Percentiles rank a stretch among this genome's conserved stretches.
Evolutionary conservation across 2,888 invertebrate species (phyloP).

Genomic region (Diarsia mendica): DNA sequence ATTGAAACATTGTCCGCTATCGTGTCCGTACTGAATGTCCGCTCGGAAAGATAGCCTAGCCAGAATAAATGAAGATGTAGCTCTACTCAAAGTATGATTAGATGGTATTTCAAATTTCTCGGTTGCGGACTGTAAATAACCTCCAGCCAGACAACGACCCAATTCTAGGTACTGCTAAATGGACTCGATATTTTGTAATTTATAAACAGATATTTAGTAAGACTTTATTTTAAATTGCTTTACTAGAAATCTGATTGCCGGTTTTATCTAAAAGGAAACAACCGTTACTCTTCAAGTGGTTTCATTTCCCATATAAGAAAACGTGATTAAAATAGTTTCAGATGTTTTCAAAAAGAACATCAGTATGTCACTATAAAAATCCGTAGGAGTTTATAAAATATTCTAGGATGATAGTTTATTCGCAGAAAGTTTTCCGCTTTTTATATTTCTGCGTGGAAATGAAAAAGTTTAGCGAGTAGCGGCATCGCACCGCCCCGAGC

Average conservation of each 20-base stretch:
- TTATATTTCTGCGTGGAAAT: slow-evolving; percentile 73
- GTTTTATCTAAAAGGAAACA: neutral
- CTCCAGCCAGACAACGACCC: slow-evolving; percentile 2
- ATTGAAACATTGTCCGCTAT: slow-evolving; percentile 37
- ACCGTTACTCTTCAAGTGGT: neutral
- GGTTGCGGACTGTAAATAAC: slow-evolving; percentile 16
- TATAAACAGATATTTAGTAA: slow-evolving; percentile 12
- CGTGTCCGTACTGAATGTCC: neutral
- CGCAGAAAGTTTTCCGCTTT: slow-evolving; percentile 66
- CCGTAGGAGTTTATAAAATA: slow-evolving; percentile 50
- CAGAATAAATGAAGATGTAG: neutral
- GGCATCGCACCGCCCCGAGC: slow-evolving; percentile 69
- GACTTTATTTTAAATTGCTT: slow-evolving; percentile 6
- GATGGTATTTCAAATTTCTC: slow-evolving; percentile 9
- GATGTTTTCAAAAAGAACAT: slow-evolving; percentile 31
- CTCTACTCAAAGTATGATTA: slow-evolving; percentile 10
- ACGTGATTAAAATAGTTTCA: neutral
- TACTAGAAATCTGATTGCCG: slow-evolving; percentile 1
- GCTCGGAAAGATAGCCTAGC: neutral
- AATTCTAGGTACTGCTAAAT: slow-evolving; percentile 16
- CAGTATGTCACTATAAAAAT: slow-evolving; percentile 45
- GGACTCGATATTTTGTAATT: slow-evolving; percentile 30
- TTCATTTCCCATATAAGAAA: neutral
- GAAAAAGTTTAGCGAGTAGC: slow-evolving; percentile 73
- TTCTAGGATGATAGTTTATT: slow-evolving; percentile 68